A percentile compares a stretch with the other conserved stretches of the same genome.
Conservation (phyloP, 1,140 invertebrate genomes). For the Catajapyx aquilonaris region DNA sequence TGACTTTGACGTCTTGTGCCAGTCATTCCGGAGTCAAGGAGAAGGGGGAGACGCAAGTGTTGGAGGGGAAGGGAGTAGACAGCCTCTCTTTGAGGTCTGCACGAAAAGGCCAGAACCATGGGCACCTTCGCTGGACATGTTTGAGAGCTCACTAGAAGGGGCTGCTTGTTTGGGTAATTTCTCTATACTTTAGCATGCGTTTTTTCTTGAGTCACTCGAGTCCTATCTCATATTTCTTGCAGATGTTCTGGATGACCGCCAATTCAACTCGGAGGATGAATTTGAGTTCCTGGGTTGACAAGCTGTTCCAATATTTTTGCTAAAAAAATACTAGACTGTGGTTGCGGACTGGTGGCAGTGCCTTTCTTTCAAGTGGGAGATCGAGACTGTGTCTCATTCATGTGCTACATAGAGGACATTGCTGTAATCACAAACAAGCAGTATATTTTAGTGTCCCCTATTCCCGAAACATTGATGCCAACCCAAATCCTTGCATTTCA, state of each 20-base stretch:
- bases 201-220: background rate
- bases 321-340: no score
- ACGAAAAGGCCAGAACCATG: constrained; percentile 44
- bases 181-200: background rate
- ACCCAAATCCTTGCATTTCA: no score
- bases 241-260: constrained; percentile 19
- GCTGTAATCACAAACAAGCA: no score
- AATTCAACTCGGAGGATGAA: constrained; percentile 30
- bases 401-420: no score
- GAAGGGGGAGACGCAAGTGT: constrained; percentile 43
- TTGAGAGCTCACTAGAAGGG: background rate
- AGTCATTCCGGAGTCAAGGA: no score
- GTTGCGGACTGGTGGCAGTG: no score
- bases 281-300: constrained; percentile 32
- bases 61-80: constrained; percentile 36
- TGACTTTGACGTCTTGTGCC: constrained; percentile 62
- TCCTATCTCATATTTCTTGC: constrained; percentile 12
- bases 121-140: constrained; percentile 26
- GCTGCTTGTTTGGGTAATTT: constrained; percentile 1
- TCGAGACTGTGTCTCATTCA: no score
- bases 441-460: no score
- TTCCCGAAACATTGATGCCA: no score
- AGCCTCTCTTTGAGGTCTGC: constrained; percentile 61
- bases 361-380: no score
- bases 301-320: no score